Conservation (phyloP, 92 coral and sea anemone genomes). For the Porites evermanni region DNA sequence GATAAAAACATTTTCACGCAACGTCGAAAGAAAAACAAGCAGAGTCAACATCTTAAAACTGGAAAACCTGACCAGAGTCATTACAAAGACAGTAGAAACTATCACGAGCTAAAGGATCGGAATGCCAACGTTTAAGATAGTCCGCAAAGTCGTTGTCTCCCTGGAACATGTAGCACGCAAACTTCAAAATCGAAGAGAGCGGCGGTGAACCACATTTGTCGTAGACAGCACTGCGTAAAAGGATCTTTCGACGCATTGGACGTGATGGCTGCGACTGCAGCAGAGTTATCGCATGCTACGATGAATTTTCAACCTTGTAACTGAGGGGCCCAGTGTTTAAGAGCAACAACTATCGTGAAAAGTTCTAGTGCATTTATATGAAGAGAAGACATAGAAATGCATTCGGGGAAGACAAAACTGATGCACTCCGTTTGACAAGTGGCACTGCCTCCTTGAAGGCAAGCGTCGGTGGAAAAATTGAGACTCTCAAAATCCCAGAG, state of each 20-base stretch:
- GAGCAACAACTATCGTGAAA: constrained; percentile 11
- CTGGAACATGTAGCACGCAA: constrained; percentile 25
- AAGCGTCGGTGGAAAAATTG: constrained; percentile 32
- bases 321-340: constrained; percentile 33
- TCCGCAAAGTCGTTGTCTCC: constrained; percentile 43
- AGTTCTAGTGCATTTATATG: constrained; percentile 40
- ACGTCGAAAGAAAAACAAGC: constrained; percentile 31
- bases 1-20: not conserved
- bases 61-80: not conserved
- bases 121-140: constrained; percentile 51
- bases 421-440: constrained; percentile 22
- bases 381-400: not conserved
- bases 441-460: constrained; percentile 26
- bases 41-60: constrained; percentile 18
- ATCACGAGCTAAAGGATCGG: not conserved
- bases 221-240: constrained; percentile 49
- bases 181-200: constrained; percentile 39
- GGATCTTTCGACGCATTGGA: constrained; percentile 19
- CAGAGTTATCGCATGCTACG: constrained; percentile 43
- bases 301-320: constrained; percentile 26
- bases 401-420: constrained; percentile 19
- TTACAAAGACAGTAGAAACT: not conserved
- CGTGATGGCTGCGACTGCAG: constrained; percentile 20
- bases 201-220: constrained; percentile 46
- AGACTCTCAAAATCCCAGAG: constrained; percentile 20